Base-by-base conservation (phyloP, 2,797 vertebrate genomes). In the Neostethus bicornis region DNA sequence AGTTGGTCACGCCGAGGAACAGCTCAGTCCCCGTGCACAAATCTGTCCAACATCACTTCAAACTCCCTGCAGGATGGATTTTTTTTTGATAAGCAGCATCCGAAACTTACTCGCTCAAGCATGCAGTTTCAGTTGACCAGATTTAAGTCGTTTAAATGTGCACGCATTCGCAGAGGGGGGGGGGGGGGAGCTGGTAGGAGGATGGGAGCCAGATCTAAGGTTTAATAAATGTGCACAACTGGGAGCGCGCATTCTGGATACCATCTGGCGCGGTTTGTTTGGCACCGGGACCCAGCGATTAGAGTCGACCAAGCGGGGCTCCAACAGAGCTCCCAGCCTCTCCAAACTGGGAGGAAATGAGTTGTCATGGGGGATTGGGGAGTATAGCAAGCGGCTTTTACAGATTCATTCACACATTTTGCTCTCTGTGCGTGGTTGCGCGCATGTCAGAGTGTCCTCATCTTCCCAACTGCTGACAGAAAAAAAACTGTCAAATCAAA, bases 241-340 rank as follows among this genome's bases (percentile, higher is more conserved):
- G 90, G 89, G 87, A 91, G 87, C 83, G 87, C 61, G 89, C 89
- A 90, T 92, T 91, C 77, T 85, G 89, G 88, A 84, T 89, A 92
- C 94, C 94, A 96, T 95, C 94, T 96, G 93, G 92, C 90, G 83
- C 85, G 75, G 90, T 89, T 90, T 87, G 87, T 79, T 89, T 89
- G 86, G 93, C 92, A 93, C 92, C 90, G 79, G 91, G 77, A 91
- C 87, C 87, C 85, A 88, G 89, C 91, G 91, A 93, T 92, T 92
- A 90, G 57, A 84, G 60, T 62, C 54, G 70, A 77, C 66, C 75
- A 57, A 79, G 73, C 68, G 74, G 56, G 73, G 67, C 81, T 75
- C 72, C 72, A 69, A 60, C 64, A 43, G 61, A 70, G 66, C 26
- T 49, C 42, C 29, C 57, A 73, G 66, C 65, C 67, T 46, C 55